Conservation (phyloP, 2,797 vertebrate species). For the Etheostoma perlongum region DNA sequence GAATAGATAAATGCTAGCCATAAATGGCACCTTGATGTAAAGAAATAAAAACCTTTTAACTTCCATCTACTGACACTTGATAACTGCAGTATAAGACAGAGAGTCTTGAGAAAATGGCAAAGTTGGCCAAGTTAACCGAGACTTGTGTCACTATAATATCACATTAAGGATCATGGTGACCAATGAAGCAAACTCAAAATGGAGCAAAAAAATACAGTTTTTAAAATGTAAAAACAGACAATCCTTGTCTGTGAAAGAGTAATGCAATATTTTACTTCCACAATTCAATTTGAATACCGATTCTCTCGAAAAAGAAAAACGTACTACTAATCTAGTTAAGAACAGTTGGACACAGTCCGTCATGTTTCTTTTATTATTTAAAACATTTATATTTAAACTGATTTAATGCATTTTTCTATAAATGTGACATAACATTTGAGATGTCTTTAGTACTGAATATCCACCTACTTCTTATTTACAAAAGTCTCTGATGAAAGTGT, state of each 20-base stretch:
- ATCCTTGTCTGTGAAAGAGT: neutral
- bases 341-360: neutral
- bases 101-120: neutral
- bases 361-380: neutral
- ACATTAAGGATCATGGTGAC: neutral
- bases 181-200: neutral
- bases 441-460: neutral
- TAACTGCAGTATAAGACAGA: neutral
- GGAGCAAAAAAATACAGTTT: neutral
- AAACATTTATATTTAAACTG: neutral
- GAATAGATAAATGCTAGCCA: neutral
- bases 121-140: neutral
- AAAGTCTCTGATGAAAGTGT: neutral
- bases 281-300: neutral
- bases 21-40: neutral
- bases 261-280: neutral
- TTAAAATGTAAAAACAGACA: neutral
- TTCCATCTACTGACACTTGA: neutral
- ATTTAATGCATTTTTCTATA: neutral
- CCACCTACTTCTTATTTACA: neutral
- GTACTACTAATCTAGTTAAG: neutral
- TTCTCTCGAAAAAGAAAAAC: slow-evolving; percentile 1
- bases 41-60: neutral
- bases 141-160: neutral
- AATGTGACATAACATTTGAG: neutral